These are phyloP conservation scores for Pristionchus mayeri DNA, from an alignment of 2,888 invertebrate genomes.

Conservation along the genomic window DNA sequence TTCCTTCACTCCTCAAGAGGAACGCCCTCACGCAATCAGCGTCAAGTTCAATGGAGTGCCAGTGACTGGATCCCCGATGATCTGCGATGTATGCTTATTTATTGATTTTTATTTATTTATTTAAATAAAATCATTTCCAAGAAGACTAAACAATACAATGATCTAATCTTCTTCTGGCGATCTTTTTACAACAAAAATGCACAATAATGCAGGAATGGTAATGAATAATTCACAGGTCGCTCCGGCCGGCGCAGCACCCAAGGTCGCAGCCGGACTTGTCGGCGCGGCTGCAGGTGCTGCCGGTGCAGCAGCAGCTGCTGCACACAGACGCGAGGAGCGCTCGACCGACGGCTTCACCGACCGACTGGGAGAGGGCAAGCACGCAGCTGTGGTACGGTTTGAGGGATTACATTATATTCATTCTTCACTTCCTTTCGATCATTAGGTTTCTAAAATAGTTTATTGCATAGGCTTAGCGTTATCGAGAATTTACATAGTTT, in stretches of 20 bases:
- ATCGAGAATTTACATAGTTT: no score
- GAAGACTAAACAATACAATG: not conserved
- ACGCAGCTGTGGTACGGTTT: constrained; percentile 44
- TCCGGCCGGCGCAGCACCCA: not conserved
- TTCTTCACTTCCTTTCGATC: not conserved
- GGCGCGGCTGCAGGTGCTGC: not conserved
- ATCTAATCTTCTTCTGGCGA: not conserved
- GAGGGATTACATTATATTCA: not conserved
- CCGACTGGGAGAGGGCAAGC: constrained; percentile 42
- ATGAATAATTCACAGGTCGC: not conserved
- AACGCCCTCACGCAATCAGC: constrained; percentile 90
- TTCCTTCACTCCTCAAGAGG: constrained; percentile 95
- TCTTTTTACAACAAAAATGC: not conserved
- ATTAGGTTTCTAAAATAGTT: not conserved
- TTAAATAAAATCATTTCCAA: not conserved
- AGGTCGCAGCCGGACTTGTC: not conserved
- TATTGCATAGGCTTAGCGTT: no score
- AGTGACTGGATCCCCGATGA: constrained; percentile 65
- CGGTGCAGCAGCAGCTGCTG: not conserved
- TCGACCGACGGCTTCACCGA: constrained; percentile 23
- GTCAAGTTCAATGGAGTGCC: constrained; percentile 84
- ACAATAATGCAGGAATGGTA: not conserved
- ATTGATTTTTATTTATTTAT: not conserved
- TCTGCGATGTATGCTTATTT: constrained; percentile 52
- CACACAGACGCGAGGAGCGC: not conserved